Evolutionary conservation across 2,888 invertebrate species (phyloP).

Genomic region (Ochropacha duplaris): DNA sequence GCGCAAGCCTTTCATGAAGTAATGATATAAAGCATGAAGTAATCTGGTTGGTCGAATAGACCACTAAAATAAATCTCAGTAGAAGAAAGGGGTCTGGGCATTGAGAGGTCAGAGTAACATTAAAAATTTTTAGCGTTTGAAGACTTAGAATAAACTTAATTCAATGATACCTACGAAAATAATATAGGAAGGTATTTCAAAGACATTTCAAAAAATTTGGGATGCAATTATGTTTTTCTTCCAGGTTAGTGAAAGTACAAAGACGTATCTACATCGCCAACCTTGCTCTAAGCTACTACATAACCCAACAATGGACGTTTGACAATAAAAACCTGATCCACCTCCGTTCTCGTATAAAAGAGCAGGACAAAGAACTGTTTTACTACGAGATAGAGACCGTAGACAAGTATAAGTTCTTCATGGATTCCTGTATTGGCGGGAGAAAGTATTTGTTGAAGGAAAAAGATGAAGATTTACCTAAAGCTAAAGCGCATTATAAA

Average conservation of each 20-base stretch:
- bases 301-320: slow-evolving; percentile 90
- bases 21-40: too few species aligned
- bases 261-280: slow-evolving; percentile 90
- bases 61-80: too few species aligned
- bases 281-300: slow-evolving; percentile 88
- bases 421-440: slow-evolving; percentile 82
- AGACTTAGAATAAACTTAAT: too few species aligned
- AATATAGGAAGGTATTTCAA: neutral
- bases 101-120: too few species aligned
- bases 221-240: too few species aligned
- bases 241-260: slow-evolving; percentile 90
- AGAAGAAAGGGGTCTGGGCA: too few species aligned
- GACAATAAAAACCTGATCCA: slow-evolving; percentile 82
- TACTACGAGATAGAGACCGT: slow-evolving; percentile 83
- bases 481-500: slow-evolving; percentile 73
- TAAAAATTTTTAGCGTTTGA: too few species aligned
- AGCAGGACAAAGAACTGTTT: slow-evolving; percentile 80
- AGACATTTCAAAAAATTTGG: too few species aligned
- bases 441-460: slow-evolving; percentile 87
- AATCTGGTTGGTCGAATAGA: too few species aligned
- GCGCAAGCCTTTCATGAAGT: too few species aligned
- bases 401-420: slow-evolving; percentile 78
- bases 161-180: too few species aligned
- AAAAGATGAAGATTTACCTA: slow-evolving; percentile 79
- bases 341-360: slow-evolving; percentile 76